phyloP scores from a whole-genome alignment of 2,888 invertebrate genomes.

The Ypsolopha scabrella region DNA sequence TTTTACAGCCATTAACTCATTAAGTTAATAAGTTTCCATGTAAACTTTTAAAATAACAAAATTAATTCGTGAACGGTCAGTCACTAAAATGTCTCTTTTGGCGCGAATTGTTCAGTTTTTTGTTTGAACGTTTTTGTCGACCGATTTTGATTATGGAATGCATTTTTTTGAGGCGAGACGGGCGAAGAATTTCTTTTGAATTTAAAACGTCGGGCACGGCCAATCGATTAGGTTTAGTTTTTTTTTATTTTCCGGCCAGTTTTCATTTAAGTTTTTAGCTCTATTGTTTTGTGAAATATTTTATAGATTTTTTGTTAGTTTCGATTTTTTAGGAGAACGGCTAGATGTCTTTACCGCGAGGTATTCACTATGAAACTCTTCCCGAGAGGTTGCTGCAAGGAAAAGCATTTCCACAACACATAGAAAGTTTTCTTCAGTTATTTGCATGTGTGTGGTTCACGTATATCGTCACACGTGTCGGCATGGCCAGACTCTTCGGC shows the following conservation, averaged over 20 bases:
- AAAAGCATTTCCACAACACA: slow-evolving; percentile 69
- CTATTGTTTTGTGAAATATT: slow-evolving; percentile 22
- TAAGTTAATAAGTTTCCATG: slow-evolving; percentile 19
- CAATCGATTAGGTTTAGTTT: slow-evolving; percentile 35
- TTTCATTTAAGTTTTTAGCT: slow-evolving; percentile 17
- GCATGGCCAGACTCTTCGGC: slow-evolving; percentile 36
- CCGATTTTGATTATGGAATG: slow-evolving; percentile 30
- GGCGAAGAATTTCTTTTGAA: slow-evolving; percentile 47
- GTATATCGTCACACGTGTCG: slow-evolving; percentile 30
- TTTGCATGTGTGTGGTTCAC: slow-evolving; percentile 37
- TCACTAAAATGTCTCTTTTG: slow-evolving; percentile 22
- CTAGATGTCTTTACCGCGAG: slow-evolving; percentile 68
- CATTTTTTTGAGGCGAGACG: slow-evolving; percentile 40
- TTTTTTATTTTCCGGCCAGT: slow-evolving; percentile 5
- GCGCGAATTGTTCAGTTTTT: slow-evolving; percentile 21
- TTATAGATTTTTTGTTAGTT: slow-evolving; percentile 20
- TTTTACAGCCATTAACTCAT: slow-evolving; percentile 28
- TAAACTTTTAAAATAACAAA: slow-evolving; percentile 38
- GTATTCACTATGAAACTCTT: slow-evolving; percentile 71
- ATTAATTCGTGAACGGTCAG: slow-evolving; percentile 18
- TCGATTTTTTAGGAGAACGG: slow-evolving; percentile 39
- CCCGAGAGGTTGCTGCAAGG: slow-evolving; percentile 69
- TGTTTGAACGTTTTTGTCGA: slow-evolving; percentile 24
- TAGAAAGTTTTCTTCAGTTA: slow-evolving; percentile 55
- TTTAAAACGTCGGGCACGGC: slow-evolving; percentile 30